phyloP scores from a whole-genome alignment of 2,888 invertebrate species.

The Cordilura impudica region DNA sequence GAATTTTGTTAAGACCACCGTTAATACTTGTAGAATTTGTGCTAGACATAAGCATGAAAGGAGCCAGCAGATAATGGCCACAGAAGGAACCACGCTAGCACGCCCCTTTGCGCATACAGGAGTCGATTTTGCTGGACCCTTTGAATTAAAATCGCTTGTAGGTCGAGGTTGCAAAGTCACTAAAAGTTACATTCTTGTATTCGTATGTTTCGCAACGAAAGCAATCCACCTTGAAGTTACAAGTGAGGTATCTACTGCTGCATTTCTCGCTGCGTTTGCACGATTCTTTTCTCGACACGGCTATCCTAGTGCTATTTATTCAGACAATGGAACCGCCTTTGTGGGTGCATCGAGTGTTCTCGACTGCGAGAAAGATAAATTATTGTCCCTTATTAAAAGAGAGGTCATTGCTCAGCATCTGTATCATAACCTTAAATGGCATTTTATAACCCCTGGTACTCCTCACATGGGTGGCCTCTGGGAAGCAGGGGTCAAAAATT shows the following conservation, averaged over 20 bases:
- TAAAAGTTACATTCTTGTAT: too few species aligned
- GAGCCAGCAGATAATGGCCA: constrained; percentile 3
- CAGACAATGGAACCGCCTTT: constrained; percentile 22
- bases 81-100: not conserved
- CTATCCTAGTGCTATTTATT: not conserved
- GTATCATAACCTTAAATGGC: not conserved
- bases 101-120: constrained; percentile 7
- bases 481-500: constrained; percentile 34
- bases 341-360: constrained; percentile 22
- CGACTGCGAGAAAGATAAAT: not conserved
- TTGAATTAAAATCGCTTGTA: too few species aligned
- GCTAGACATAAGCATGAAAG: not conserved
- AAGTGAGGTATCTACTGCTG: constrained; percentile 35
- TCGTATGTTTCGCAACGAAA: too few species aligned
- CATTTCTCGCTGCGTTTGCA: constrained; percentile 45
- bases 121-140: constrained; percentile 9
- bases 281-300: constrained; percentile 54
- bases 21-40: not conserved
- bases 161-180: too few species aligned
- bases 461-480: constrained; percentile 32
- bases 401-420: not conserved
- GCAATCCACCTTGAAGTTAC: constrained; percentile 41
- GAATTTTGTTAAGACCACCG: not conserved
- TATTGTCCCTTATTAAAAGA: not conserved
- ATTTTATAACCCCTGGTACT: constrained; percentile 23